Evolutionary conservation across 2,113 vertebrate species (phyloP), one percentile per base, ranked within the genome.

Genomic region (Rhynchomys soricoides): DNA sequence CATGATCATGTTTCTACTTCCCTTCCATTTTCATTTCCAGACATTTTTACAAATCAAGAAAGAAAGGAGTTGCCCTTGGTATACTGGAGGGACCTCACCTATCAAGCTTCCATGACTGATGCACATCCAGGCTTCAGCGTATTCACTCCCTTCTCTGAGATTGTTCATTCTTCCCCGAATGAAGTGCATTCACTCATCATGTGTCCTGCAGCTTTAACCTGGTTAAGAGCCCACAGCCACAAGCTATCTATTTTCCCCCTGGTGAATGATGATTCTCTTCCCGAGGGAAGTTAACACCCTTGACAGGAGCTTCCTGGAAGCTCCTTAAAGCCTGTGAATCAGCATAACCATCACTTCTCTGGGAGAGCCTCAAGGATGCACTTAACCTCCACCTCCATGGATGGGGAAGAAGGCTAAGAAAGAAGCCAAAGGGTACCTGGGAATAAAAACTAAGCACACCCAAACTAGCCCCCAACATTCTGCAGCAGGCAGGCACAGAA

Each of bases 211-310:
- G 68, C 78, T 95, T 87, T 50, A 68, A 59, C 40, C 59, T 21
- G 64, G 34, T 55, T 71, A 66, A 93, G 92, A 91, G 90, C 79
- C 50, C 0, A 29, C 64, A 68, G 92, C 87, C 83, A 17, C 17
- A 21, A 94, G 82, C 95, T 62, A 82, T 3, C 77, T 68, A 78
- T 94, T 96, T 94, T 92, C 75, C 92, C 86, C 55, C 94, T 19
- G 0, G 71, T 48, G 45, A 95, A 19, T 17, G 59, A 95, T 57
- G 89, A 78, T 52, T 43, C 78, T 73, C 75, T 8, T n/a, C 70
- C 50, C 4, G 12, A 90, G 40, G 5, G 68, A 40, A 17, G 92
- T 95, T 43, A 74, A 62, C 0, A 4, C 62, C 68, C 17, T 17
- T 37, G 45, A 90, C 29, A 34, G 55, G 34, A 52, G 62, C 71